Percentiles rank a stretch among this genome's conserved stretches.
phyloP scores from a whole-genome alignment of 53 echinoderm and acorn worm species.

The Antedon mediterranea region DNA sequence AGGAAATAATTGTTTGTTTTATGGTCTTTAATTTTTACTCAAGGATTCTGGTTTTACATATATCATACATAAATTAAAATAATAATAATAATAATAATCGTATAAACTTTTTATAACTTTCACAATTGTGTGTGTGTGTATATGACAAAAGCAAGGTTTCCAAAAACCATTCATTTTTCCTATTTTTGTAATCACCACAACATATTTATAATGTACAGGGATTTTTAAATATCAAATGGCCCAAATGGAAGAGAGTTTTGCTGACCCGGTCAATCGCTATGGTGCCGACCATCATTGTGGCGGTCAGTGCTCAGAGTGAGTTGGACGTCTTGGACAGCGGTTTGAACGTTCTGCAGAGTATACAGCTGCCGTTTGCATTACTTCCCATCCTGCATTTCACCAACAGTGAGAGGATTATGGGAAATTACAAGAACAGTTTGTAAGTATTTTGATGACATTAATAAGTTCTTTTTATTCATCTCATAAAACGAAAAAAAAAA shows the following conservation, averaged over 20 bases:
- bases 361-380: conserved; percentile 66
- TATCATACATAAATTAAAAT: too few relatives aligned
- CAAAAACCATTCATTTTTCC: too few relatives aligned
- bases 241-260: conserved; percentile 61
- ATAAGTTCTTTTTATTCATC: not conserved
- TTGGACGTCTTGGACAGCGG: conserved; percentile 45
- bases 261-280: conserved; percentile 69
- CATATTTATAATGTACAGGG: conserved; percentile 32
- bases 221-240: conserved; percentile 60
- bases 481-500: too few relatives aligned
- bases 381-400: conserved; percentile 75
- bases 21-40: too few relatives aligned
- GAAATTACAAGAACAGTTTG: conserved; percentile 45
- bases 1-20: too few relatives aligned
- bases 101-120: too few relatives aligned
- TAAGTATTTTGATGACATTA: not conserved
- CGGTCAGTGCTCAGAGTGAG: conserved; percentile 20
- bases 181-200: too few relatives aligned
- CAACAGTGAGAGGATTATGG: conserved; percentile 67
- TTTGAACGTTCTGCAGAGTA: conserved; percentile 64
- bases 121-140: too few relatives aligned
- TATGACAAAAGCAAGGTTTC: too few relatives aligned
- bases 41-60: too few relatives aligned
- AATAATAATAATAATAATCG: too few relatives aligned
- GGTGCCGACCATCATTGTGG: conserved; percentile 55